phyloP scores from a whole-genome alignment of 2,888 invertebrate species.

The Villa cingulata region DNA sequence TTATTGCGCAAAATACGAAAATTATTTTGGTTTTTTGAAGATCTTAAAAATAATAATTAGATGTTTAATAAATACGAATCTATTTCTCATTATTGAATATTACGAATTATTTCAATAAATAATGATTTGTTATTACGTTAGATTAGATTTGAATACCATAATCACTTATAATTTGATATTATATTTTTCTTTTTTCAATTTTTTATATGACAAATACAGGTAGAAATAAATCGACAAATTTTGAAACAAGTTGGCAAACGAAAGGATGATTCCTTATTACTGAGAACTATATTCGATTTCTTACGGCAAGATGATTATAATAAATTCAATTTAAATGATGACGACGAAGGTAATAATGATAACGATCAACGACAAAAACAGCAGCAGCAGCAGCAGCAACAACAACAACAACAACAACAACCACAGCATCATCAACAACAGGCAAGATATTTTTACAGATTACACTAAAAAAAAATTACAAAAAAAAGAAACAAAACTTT shows the following conservation, averaged over 20 bases:
- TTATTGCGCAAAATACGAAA: no score
- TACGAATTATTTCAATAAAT: no score
- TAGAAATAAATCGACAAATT: constrained; percentile 58
- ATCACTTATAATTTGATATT: no score
- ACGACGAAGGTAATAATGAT: constrained; percentile 15
- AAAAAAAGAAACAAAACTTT: no score
- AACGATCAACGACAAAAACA: no score
- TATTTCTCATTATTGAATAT: no score
- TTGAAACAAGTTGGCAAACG: constrained; percentile 63
- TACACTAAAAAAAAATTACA: constrained; percentile 26
- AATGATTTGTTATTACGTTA: background rate
- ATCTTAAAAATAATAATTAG: no score
- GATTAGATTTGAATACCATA: background rate
- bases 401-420: no score
- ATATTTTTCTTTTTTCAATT: background rate
- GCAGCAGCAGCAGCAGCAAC: no score
- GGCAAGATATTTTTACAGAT: constrained; percentile 28
- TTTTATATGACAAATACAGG: constrained; percentile 24
- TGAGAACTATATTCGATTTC: constrained; percentile 11
- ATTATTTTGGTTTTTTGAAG: no score
- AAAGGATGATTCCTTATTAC: background rate
- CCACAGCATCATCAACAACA: no score
- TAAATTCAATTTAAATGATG: constrained; percentile 6
- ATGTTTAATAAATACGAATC: no score
- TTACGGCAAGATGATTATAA: constrained; percentile 8